These are phyloP conservation scores for Psittacula echo DNA, from an alignment of 2,797 vertebrate species.

Conservation along the genomic window DNA sequence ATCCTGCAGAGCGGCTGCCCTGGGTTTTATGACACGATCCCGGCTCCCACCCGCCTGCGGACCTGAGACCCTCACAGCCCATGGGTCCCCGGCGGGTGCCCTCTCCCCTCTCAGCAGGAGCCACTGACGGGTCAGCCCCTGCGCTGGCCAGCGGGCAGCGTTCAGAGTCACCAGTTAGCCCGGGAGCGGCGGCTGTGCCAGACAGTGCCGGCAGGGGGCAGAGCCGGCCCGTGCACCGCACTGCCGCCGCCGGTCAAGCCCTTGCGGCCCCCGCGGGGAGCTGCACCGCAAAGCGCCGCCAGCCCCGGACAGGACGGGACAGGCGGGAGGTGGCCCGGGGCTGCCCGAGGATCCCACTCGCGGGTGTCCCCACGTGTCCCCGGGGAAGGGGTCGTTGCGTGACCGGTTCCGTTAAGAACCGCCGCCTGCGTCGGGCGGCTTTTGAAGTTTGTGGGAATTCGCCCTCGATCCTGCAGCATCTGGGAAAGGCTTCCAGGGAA, in stretches of 20 bases:
- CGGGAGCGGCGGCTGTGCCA: neutral
- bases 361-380: too few species aligned
- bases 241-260: neutral
- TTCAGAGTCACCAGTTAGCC: too few species aligned
- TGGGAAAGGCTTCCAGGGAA: neutral
- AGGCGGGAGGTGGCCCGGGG: neutral
- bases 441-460: neutral
- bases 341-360: neutral
- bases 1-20: neutral
- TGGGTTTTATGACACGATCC: neutral
- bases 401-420: neutral
- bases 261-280: neutral
- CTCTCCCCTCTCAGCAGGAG: neutral
- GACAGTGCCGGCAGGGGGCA: constrained; percentile 43
- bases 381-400: neutral
- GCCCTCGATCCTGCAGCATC: neutral
- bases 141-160: neutral
- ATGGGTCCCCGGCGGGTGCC: neutral
- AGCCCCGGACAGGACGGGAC: neutral
- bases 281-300: neutral
- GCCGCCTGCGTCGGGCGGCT: neutral
- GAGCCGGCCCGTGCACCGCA: neutral
- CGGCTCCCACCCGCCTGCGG: neutral
- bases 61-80: neutral
- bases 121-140: neutral